These are phyloP conservation scores for Eulithis testata DNA, from an alignment of 2,888 invertebrate genomes.

Conservation along the genomic window DNA sequence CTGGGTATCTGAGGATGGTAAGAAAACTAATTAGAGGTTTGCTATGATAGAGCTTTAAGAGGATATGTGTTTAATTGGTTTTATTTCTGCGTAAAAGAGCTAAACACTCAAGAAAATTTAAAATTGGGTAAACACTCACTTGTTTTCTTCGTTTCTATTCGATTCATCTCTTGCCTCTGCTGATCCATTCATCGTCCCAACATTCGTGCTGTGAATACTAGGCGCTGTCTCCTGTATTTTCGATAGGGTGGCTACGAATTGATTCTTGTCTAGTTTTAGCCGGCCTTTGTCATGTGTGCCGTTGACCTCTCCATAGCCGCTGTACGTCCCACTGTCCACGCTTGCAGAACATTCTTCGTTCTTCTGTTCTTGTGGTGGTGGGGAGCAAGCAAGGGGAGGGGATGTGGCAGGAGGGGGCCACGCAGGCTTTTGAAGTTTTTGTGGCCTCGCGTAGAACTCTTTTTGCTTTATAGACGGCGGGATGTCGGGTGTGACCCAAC, in stretches of 20 bases:
- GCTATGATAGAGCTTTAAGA: too few relatives aligned
- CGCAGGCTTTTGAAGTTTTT: conserved; percentile 88
- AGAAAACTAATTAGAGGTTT: background rate
- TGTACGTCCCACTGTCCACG: conserved; percentile 77
- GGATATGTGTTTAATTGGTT: too few relatives aligned
- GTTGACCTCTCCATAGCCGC: conserved; percentile 77
- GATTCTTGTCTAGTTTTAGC: conserved; percentile 73
- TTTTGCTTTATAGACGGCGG: conserved; percentile 85
- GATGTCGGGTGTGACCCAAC: conserved; percentile 82
- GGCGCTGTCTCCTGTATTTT: conserved; percentile 87
- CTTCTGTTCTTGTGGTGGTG: conserved; percentile 81
- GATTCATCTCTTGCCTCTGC: conserved; percentile 66
- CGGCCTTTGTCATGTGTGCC: conserved; percentile 71
- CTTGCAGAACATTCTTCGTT: conserved; percentile 79
- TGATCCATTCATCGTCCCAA: conserved; percentile 75
- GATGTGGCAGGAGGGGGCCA: conserved; percentile 87
- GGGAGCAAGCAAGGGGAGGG: conserved; percentile 84
- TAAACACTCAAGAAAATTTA: background rate
- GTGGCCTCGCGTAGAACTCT: conserved; percentile 92
- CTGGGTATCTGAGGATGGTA: conserved; percentile 66
- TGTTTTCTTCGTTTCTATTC: conserved; percentile 71
- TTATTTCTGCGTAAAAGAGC: background rate
- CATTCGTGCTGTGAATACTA: conserved; percentile 67
- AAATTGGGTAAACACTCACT: conserved; percentile 54
- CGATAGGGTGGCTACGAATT: conserved; percentile 85